These are phyloP conservation scores for Acomys russatus DNA, from an alignment of 2,797 vertebrate species.

Conservation along the genomic window DNA sequence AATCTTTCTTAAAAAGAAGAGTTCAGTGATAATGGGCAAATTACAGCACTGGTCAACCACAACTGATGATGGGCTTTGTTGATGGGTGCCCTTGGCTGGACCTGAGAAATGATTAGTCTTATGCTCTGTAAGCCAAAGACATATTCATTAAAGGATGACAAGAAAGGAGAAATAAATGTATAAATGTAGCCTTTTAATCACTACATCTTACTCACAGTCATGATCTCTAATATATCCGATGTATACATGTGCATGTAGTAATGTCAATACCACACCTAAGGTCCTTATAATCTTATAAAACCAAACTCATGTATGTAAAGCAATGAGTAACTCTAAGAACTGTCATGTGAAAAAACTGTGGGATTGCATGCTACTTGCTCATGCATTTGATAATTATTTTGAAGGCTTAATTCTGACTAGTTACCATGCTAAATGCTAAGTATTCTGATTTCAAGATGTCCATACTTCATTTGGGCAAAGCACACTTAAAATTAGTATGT, in stretches of 20 bases:
- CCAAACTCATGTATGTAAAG: neutral
- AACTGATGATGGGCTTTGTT: conserved; percentile 67
- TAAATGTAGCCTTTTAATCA: conserved; percentile 52
- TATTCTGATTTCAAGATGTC: conserved; percentile 34
- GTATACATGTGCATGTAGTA: neutral
- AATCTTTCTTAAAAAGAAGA: conserved; percentile 70
- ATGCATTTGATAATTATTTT: conserved; percentile 23
- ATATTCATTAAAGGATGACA: conserved; percentile 66
- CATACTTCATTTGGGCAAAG: conserved; percentile 16
- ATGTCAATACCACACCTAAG: neutral
- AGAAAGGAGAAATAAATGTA: conserved; percentile 52
- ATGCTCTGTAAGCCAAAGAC: conserved; percentile 57
- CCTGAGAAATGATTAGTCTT: conserved; percentile 74
- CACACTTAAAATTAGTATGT: conserved; percentile 7
- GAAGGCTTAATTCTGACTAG: conserved; percentile 39
- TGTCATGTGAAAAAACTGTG: neutral
- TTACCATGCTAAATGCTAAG: neutral
- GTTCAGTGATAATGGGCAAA: conserved; percentile 71
- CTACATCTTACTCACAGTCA: conserved; percentile 36
- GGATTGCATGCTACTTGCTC: conserved; percentile 6
- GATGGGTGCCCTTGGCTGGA: conserved; percentile 62
- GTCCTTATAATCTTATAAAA: conserved; percentile 49
- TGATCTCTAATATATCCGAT: conserved; percentile 36
- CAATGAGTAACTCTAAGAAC: conserved; percentile 33
- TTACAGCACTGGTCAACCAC: conserved; percentile 71